These are phyloP conservation scores for Oryzaephilus surinamensis DNA, from an alignment of 1,140 invertebrate genomes.

Conservation along the genomic window DNA sequence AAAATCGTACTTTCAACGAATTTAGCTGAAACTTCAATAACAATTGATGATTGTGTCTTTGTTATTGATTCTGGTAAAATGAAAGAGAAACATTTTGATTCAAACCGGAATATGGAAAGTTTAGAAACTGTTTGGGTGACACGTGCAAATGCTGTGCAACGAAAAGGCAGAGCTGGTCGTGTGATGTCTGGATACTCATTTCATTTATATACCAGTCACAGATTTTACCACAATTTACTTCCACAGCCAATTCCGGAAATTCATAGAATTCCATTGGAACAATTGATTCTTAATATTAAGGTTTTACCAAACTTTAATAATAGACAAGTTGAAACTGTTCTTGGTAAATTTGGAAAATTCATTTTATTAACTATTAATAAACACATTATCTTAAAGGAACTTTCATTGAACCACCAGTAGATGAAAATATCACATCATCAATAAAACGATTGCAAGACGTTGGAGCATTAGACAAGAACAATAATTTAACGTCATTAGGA, in stretches of 20 bases:
- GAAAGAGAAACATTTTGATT: slow-evolving; percentile 81
- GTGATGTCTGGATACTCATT: slow-evolving; percentile 78
- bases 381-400: slow-evolving; percentile 35
- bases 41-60: slow-evolving; percentile 87
- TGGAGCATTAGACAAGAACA: slow-evolving; percentile 71
- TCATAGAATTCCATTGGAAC: slow-evolving; percentile 72
- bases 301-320: slow-evolving; percentile 59
- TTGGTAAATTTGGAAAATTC: slow-evolving; percentile 38
- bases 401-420: slow-evolving; percentile 71
- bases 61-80: slow-evolving; percentile 85
- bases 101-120: slow-evolving; percentile 75
- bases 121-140: slow-evolving; percentile 72
- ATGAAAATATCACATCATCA: slow-evolving; percentile 66
- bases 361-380: slow-evolving; percentile 1
- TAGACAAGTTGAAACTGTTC: slow-evolving; percentile 53
- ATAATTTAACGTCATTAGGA: slow-evolving; percentile 78
- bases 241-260: slow-evolving; percentile 75
- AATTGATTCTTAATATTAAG: slow-evolving; percentile 80
- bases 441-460: slow-evolving; percentile 68
- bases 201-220: slow-evolving; percentile 65
- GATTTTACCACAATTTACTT: slow-evolving; percentile 51
- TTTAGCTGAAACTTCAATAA: slow-evolving; percentile 89
- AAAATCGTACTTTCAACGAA: slow-evolving; percentile 91
- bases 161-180: slow-evolving; percentile 78
- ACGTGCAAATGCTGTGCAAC: slow-evolving; percentile 65